These are phyloP conservation scores for Huso huso DNA, from an alignment of 2,797 vertebrate species.

Conservation along the genomic window DNA sequence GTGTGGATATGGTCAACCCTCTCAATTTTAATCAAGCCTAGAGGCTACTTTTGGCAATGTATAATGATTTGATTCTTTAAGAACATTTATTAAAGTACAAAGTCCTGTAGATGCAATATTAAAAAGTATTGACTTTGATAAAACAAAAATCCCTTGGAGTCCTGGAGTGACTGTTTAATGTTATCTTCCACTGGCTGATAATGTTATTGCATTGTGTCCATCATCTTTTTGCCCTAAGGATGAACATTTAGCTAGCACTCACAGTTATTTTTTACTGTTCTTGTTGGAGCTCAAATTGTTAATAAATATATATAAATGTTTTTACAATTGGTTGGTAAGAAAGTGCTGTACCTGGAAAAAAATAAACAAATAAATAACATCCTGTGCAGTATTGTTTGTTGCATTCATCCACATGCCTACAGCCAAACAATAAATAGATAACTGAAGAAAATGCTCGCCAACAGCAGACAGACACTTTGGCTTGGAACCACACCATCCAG, in stretches of 20 bases:
- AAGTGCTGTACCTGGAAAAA: too few relatives aligned
- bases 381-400: too few relatives aligned
- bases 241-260: not conserved
- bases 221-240: not conserved
- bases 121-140: not conserved
- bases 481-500: too few relatives aligned
- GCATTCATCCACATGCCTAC: too few relatives aligned
- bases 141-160: not conserved
- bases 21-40: not conserved
- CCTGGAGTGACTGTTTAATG: not conserved
- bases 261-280: too few relatives aligned
- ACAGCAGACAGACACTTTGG: too few relatives aligned
- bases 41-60: not conserved
- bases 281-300: too few relatives aligned
- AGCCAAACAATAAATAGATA: too few relatives aligned
- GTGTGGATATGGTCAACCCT: not conserved
- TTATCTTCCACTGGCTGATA: not conserved
- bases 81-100: constrained; percentile 4
- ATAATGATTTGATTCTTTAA: not conserved
- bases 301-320: too few relatives aligned
- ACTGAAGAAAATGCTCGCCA: too few relatives aligned
- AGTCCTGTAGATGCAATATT: not conserved
- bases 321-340: too few relatives aligned
- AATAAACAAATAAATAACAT: too few relatives aligned
- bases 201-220: not conserved